Percentiles rank a stretch among this genome's conserved stretches.
phyloP scores from a whole-genome alignment of 2,888 invertebrate species.

The Eristalinus aeneus region DNA sequence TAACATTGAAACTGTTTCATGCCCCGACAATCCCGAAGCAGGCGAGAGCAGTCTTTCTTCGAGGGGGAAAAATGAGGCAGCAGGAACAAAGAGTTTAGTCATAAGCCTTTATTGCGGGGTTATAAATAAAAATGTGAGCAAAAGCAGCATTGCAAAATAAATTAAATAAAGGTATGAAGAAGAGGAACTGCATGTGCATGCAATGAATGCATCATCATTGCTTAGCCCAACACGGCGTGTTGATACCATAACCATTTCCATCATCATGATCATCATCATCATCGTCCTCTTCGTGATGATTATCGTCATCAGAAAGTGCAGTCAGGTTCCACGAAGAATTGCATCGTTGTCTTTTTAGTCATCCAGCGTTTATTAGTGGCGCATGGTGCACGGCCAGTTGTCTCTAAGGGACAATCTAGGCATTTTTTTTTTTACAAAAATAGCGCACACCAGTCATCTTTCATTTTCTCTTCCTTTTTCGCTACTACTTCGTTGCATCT shows the following conservation, averaged over 20 bases:
- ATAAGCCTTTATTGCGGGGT: conserved; percentile 30
- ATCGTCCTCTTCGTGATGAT: conserved; percentile 32
- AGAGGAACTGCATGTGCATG: conserved; percentile 58
- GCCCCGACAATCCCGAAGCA: background rate
- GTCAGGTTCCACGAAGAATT: conserved; percentile 44
- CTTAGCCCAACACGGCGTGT: conserved; percentile 39
- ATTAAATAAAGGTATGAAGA: conserved; percentile 13
- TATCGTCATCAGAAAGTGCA: conserved; percentile 52
- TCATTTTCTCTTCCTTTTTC: conserved; percentile 12
- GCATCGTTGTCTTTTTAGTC: conserved; percentile 8
- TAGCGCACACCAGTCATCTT: conserved; percentile 52
- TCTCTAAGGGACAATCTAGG: conserved; percentile 42
- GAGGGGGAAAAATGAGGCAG: conserved; percentile 8
- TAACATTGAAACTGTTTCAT: conserved; percentile 54
- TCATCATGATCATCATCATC: conserved; percentile 50
- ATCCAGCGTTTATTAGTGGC: background rate
- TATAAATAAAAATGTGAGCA: conserved; percentile 29
- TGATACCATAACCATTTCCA: conserved; percentile 50
- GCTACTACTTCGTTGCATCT: conserved; percentile 22
- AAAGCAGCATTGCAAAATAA: background rate
- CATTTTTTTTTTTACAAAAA: conserved; percentile 39
- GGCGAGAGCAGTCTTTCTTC: background rate
- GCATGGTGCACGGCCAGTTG: conserved; percentile 26
- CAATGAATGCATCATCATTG: conserved; percentile 59
- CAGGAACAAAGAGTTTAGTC: conserved; percentile 2